A percentile compares a stretch with the other conserved stretches of the same genome.
phyloP scores from a whole-genome alignment of 2,888 invertebrate genomes.

The Clunio marinus region DNA sequence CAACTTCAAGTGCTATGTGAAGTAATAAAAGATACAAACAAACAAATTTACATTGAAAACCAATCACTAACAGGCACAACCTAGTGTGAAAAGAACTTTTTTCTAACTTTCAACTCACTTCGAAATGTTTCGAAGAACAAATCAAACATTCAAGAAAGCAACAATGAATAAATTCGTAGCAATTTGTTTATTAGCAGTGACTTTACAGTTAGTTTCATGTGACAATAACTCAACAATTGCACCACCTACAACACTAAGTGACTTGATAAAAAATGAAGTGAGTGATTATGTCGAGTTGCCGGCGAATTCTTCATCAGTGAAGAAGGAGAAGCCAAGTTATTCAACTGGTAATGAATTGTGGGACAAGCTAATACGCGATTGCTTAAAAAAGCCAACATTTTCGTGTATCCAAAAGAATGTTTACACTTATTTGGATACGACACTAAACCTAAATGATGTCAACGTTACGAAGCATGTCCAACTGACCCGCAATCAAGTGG shows the following conservation, averaged over 20 bases:
- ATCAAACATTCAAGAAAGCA: too few relatives aligned
- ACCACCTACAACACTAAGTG: neutral
- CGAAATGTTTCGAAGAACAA: neutral
- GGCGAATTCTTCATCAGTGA: slow-evolving; percentile 24
- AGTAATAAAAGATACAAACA: too few relatives aligned
- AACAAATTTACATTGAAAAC: neutral
- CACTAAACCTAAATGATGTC: slow-evolving; percentile 62
- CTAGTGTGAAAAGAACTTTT: neutral
- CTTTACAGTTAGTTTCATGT: slow-evolving; percentile 17
- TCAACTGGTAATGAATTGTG: slow-evolving; percentile 65
- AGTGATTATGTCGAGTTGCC: slow-evolving; percentile 14
- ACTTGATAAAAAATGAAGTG: slow-evolving; percentile 1
- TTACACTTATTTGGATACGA: slow-evolving; percentile 65
- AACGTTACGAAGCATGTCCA: slow-evolving; percentile 62
- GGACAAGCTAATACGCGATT: slow-evolving; percentile 69
- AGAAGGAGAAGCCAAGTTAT: slow-evolving; percentile 43
- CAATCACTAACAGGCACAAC: neutral
- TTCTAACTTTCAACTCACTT: neutral
- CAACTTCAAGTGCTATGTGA: neutral
- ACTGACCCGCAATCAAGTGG: slow-evolving; percentile 62
- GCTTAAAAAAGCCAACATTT: slow-evolving; percentile 61
- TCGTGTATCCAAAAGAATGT: slow-evolving; percentile 75
- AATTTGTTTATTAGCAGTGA: slow-evolving; percentile 9
- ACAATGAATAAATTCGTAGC: neutral
- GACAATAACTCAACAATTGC: slow-evolving; percentile 15